Conservation (phyloP, 92 coral and sea anemone genomes). For the Heteractis magnifica region DNA sequence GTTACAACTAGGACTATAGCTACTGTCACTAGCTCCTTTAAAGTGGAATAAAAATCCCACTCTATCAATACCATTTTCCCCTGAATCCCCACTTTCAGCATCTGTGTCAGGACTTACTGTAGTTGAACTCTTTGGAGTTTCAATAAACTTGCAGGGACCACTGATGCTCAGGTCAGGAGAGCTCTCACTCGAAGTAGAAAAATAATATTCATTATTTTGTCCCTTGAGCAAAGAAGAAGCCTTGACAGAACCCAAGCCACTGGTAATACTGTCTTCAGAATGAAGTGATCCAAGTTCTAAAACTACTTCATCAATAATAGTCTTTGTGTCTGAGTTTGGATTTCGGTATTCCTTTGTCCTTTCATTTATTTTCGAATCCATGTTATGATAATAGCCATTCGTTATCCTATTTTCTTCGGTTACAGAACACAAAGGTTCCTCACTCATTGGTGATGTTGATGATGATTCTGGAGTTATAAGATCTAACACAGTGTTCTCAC, state of each 20-base stretch:
- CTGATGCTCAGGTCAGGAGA: slow-evolving; percentile 13
- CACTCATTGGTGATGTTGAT: not conserved
- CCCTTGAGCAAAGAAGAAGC: slow-evolving; percentile 36
- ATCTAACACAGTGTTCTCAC: slow-evolving; percentile 2
- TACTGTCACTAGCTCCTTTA: slow-evolving; percentile 13
- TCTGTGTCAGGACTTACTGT: not conserved
- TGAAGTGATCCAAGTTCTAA: slow-evolving; percentile 50
- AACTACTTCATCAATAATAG: slow-evolving; percentile 6
- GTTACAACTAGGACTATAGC: slow-evolving; percentile 33
- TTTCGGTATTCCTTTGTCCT: not conserved
- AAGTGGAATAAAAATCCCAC: not conserved
- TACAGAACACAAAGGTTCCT: not conserved
- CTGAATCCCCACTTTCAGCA: not conserved
- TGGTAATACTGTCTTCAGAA: slow-evolving; percentile 63
- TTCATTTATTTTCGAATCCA: not conserved
- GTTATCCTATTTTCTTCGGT: not conserved
- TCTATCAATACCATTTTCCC: not conserved
- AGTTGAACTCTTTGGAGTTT: slow-evolving; percentile 20
- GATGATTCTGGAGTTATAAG: slow-evolving; percentile 29
- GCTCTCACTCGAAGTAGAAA: slow-evolving; percentile 32
- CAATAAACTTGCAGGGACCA: slow-evolving; percentile 8
- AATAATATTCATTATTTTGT: slow-evolving; percentile 55
- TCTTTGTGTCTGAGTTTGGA: not conserved
- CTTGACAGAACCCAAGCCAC: slow-evolving; percentile 59
- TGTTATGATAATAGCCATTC: not conserved